These are phyloP conservation scores for Operophtera brumata DNA, from an alignment of 2,888 invertebrate genomes.

Conservation along the genomic window DNA sequence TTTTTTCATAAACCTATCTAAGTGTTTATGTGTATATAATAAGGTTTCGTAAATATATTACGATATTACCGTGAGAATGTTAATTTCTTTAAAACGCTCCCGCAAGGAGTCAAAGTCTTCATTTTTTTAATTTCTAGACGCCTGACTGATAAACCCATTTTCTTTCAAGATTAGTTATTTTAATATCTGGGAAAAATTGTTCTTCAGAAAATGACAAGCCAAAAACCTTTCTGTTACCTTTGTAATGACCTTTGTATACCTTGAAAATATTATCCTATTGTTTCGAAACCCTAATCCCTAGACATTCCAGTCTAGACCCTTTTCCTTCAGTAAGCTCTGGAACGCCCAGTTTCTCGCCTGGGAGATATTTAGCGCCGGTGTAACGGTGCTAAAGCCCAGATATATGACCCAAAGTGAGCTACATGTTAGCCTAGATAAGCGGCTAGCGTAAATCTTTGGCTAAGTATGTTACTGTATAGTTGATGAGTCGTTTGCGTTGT, in stretches of 20 bases:
- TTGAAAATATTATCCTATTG: constrained; percentile 18
- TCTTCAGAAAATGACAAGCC: not conserved
- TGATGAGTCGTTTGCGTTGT: not conserved
- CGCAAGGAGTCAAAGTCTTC: too few species aligned
- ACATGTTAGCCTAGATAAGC: constrained; percentile 16
- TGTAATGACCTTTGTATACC: constrained; percentile 11
- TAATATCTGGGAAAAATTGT: not conserved
- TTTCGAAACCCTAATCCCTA: constrained; percentile 6
- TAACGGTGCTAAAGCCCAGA: constrained; percentile 8
- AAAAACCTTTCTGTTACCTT: constrained; percentile 5
- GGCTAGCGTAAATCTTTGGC: constrained; percentile 4
- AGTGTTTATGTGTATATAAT: too few species aligned
- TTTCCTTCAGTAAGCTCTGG: constrained; percentile 9
- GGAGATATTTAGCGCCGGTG: constrained; percentile 11
- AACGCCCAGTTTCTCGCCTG: constrained; percentile 2
- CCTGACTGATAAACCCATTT: not conserved
- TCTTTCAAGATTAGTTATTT: not conserved
- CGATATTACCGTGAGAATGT: too few species aligned
- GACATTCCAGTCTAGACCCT: constrained; percentile 6
- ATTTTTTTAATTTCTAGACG: not conserved
- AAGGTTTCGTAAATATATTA: too few species aligned
- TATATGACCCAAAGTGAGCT: constrained; percentile 12
- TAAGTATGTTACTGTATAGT: constrained; percentile 2
- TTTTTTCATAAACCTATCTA: too few species aligned
- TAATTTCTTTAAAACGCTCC: too few species aligned